These are phyloP conservation scores for Colletes gigas DNA, from an alignment of 1,140 invertebrate species.

Conservation along the genomic window DNA sequence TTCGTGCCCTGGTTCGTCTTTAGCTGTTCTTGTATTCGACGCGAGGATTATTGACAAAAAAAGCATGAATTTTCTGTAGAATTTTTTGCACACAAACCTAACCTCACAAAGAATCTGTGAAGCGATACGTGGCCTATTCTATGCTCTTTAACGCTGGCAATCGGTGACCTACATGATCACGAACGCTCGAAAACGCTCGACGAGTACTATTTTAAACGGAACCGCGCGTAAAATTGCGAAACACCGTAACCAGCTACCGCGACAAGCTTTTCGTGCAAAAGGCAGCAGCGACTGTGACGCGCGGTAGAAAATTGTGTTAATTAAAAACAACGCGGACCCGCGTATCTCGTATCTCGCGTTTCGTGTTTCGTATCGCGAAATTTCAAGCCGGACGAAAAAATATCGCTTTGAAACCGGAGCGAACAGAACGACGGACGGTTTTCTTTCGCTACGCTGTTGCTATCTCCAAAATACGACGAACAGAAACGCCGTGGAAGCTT, in stretches of 20 bases:
- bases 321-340: not conserved
- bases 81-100: no score
- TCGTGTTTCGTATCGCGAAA: not conserved
- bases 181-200: no score
- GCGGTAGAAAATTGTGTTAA: not conserved
- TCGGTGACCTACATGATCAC: no score
- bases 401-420: conserved; percentile 18
- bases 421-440: not conserved
- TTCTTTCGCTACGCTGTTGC: conserved; percentile 1
- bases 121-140: no score
- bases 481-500: not conserved
- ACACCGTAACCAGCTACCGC: not conserved
- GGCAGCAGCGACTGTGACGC: no score
- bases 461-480: conserved; percentile 1
- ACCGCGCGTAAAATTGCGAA: not conserved
- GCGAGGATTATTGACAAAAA: no score
- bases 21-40: no score
- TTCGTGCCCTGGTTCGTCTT: no score
- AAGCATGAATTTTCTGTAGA: no score
- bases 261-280: not conserved
- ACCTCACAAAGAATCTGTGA: no score
- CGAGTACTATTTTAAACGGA: not conserved
- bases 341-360: not conserved
- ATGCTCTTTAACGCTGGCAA: no score
- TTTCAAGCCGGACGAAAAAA: not conserved